Percentiles rank a stretch among this genome's conserved stretches.
Evolutionary conservation across 64 coral and sea anemone genomes (phyloP).

Genomic region (Platygyra sinensis): DNA sequence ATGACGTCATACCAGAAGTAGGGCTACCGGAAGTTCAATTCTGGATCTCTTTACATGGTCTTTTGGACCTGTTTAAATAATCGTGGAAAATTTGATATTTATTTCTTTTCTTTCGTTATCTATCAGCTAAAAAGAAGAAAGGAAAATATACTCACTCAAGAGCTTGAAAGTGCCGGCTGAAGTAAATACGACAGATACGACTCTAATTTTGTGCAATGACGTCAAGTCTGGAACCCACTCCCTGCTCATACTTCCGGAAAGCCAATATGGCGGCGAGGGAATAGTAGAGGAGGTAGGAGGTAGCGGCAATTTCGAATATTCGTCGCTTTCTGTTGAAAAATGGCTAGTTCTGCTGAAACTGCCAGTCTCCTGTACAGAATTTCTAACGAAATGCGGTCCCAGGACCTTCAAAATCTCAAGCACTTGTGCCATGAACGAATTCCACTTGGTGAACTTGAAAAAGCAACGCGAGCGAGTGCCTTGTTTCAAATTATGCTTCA

Average conservation of each 20-base stretch:
- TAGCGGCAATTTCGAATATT: background rate
- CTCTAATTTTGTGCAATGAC: background rate
- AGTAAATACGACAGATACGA: too few relatives aligned
- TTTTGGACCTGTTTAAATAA: background rate
- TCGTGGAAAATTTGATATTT: background rate
- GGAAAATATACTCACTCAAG: too few relatives aligned
- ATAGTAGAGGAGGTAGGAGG: background rate
- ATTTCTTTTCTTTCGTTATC: too few relatives aligned
- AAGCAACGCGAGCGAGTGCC: conserved; percentile 16
- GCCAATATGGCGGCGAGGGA: background rate
- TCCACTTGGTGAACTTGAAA: conserved; percentile 63
- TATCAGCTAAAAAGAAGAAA: too few relatives aligned
- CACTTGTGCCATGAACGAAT: conserved; percentile 78
- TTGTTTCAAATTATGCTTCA: conserved; percentile 64
- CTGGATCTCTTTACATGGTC: background rate
- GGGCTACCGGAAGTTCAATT: background rate
- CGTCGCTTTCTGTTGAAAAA: background rate
- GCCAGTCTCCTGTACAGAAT: conserved; percentile 11
- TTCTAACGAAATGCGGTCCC: conserved; percentile 45
- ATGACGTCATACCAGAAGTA: background rate
- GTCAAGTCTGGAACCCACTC: background rate
- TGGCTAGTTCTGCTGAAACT: background rate
- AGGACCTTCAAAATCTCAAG: conserved; percentile 81
- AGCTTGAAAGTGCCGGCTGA: too few relatives aligned
- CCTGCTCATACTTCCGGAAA: background rate